phyloP scores from a whole-genome alignment of 2,113 vertebrate genomes.

The Hydrochoerus hydrochaeris region DNA sequence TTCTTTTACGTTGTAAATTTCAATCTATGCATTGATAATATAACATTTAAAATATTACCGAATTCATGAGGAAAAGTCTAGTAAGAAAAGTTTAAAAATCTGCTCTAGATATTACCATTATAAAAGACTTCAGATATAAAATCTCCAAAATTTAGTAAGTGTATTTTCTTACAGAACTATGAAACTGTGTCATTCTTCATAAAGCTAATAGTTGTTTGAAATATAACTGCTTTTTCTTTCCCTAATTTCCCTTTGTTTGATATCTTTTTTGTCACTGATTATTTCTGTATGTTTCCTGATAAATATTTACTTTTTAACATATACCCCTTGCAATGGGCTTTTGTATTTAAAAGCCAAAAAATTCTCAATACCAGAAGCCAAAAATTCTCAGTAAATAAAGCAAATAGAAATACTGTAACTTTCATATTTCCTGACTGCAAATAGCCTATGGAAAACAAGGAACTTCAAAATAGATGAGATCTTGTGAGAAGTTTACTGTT shows the following conservation, averaged over 20 bases:
- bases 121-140: not conserved
- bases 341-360: not conserved
- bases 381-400: not conserved
- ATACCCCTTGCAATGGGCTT: not conserved
- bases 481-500: fast-evolving
- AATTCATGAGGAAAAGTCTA: not conserved
- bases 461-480: not conserved
- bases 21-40: not conserved
- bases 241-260: not conserved
- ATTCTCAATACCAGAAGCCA: not conserved
- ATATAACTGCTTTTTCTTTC: not conserved
- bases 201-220: not conserved
- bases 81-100: not conserved
- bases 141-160: not conserved
- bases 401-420: not conserved
- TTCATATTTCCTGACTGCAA: not conserved
- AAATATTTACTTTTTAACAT: not conserved
- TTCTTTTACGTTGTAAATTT: not conserved
- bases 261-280: not conserved
- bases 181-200: not conserved
- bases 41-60: not conserved
- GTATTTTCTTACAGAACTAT: not conserved
- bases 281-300: not conserved
- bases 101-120: not conserved
- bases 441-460: fast-evolving